Evolutionary conservation across 1,140 invertebrate species (phyloP).

Genomic region (Neotoxoptera formosana): DNA sequence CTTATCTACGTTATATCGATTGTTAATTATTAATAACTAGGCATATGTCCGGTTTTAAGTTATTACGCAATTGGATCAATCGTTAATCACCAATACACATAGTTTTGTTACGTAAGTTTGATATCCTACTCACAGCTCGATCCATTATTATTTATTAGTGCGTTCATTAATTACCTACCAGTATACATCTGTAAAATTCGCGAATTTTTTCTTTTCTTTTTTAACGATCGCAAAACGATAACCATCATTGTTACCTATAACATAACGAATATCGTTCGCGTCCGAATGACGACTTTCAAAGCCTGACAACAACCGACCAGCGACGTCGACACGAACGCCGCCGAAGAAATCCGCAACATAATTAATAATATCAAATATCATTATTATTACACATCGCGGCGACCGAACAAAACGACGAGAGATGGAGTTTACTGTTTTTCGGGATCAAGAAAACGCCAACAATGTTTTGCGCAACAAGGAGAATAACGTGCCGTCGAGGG

Average conservation of each 20-base stretch:
- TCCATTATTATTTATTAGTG: not conserved
- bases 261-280: not conserved
- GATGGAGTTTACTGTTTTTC: conserved; percentile 47
- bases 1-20: not conserved
- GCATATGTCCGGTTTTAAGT: not conserved
- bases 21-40: not conserved
- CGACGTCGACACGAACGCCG: not conserved
- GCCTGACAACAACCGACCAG: not conserved
- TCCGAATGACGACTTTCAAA: not conserved
- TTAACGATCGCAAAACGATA: not conserved
- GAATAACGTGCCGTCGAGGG: not conserved
- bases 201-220: not conserved
- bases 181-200: not conserved
- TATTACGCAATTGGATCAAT: not conserved
- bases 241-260: not conserved
- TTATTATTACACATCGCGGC: not conserved
- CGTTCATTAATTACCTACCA: not conserved
- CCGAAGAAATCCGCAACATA: not conserved
- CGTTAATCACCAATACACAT: not conserved
- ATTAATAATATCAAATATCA: not conserved
- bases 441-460: conserved; percentile 33
- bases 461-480: conserved; percentile 40
- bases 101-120: not conserved
- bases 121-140: not conserved
- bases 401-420: not conserved